Conservation (phyloP, 2,888 invertebrate species). For the Drosophila neotestacea region DNA sequence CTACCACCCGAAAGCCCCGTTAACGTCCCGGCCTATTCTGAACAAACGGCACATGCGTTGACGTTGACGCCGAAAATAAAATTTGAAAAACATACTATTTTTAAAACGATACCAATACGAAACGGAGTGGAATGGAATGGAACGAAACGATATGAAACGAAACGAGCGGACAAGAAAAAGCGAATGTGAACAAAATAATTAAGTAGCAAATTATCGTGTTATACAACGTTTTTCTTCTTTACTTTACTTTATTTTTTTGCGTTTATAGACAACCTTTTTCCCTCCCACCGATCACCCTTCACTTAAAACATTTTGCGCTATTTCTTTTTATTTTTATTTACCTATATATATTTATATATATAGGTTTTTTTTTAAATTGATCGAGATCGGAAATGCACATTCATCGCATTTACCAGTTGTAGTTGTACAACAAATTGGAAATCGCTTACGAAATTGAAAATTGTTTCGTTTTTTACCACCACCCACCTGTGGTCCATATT, state of each 20-base stretch:
- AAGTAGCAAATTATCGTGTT: constrained; percentile 80
- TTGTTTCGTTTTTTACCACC: background rate
- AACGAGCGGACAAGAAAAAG: constrained; percentile 34
- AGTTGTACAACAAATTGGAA: constrained; percentile 3
- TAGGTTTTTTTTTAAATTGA: background rate
- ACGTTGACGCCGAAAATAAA: constrained; percentile 81
- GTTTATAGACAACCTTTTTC: constrained; percentile 3
- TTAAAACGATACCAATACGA: constrained; percentile 69
- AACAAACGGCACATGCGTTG: constrained; percentile 62
- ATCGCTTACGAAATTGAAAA: constrained; percentile 9
- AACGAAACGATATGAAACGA: constrained; percentile 50
- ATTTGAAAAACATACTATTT: constrained; percentile 77
- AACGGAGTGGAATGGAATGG: constrained; percentile 57
- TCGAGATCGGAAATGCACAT: constrained; percentile 18
- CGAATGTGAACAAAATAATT: constrained; percentile 71
- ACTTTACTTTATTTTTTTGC: background rate
- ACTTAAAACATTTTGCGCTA: constrained; percentile 5
- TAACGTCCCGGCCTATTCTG: constrained; percentile 20
- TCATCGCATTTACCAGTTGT: constrained; percentile 13
- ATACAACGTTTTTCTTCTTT: constrained; percentile 71
- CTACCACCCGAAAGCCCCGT: constrained; percentile 18
- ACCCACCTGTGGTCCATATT: constrained; percentile 35
- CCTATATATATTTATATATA: constrained; percentile 5
- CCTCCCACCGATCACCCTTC: background rate
- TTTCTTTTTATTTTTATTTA: constrained; percentile 10